Percentiles rank a stretch among this genome's conserved stretches.
These are phyloP conservation scores for Procambarus virginalis DNA, from an alignment of 1,140 invertebrate species.

Conservation along the genomic window DNA sequence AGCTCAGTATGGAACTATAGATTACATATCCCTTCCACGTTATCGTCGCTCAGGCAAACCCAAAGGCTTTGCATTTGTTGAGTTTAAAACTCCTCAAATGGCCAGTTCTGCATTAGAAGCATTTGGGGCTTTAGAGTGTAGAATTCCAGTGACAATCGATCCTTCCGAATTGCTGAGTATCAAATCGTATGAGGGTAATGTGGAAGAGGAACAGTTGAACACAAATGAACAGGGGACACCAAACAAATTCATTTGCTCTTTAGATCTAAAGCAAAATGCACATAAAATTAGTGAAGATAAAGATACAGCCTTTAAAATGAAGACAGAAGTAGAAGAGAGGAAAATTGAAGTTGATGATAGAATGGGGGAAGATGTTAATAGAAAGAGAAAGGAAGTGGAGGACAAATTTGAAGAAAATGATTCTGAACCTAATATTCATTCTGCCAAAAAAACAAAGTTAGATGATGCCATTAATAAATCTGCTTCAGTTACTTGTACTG, in stretches of 20 bases:
- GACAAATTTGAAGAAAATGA: not conserved
- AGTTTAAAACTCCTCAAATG: conserved; percentile 53
- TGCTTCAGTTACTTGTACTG: not conserved
- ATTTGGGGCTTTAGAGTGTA: conserved; percentile 50
- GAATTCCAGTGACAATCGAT: conserved; percentile 28
- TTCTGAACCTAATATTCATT: not conserved
- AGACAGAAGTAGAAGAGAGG: not conserved
- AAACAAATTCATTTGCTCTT: not conserved
- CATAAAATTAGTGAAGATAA: not conserved
- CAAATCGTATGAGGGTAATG: conserved; percentile 17
- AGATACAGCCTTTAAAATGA: not conserved
- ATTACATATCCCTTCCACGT: conserved; percentile 52
- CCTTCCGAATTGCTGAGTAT: conserved; percentile 51
- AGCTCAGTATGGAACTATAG: conserved; percentile 45
- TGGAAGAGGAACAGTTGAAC: not conserved
- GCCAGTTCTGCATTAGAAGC: conserved; percentile 44
- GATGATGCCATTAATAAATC: not conserved
- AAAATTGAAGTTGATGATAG: not conserved
- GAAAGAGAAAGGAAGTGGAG: not conserved
- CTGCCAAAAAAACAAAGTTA: not conserved
- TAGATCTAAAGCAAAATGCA: not conserved
- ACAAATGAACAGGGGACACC: not conserved
- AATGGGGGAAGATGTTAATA: not conserved
- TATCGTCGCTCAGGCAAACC: conserved; percentile 40
- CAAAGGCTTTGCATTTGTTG: conserved; percentile 59